Conservation (phyloP, 35 echinoderm and acorn worm species). For the Anneissia japonica region DNA sequence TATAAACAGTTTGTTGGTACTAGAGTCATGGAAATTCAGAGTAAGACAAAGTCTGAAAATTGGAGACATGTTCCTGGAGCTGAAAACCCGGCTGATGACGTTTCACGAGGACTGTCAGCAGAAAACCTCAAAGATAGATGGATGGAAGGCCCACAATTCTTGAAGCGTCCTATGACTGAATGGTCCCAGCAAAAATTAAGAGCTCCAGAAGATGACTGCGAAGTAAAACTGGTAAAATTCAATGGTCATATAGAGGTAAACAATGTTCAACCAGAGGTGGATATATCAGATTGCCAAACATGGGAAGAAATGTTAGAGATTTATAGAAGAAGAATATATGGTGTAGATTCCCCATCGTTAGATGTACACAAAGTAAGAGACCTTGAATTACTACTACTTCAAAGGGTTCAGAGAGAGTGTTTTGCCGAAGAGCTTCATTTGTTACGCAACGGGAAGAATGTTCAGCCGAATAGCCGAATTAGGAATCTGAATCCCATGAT, state of each 20-base stretch:
- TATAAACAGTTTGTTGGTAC: slow-evolving; percentile 19
- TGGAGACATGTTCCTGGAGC: slow-evolving; percentile 14
- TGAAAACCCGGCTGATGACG: slow-evolving; percentile 18
- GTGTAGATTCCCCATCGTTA: background rate
- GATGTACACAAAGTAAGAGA: background rate
- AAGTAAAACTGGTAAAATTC: background rate
- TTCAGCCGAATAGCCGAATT: background rate
- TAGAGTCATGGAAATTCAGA: slow-evolving; percentile 3
- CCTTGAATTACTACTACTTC: background rate
- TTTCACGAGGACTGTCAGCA: slow-evolving; percentile 11
- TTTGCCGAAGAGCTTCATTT: slow-evolving; percentile 5
- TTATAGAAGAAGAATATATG: background rate
- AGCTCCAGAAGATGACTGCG: background rate
- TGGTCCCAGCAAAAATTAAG: background rate
- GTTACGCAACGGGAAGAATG: background rate
- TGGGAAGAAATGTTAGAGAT: slow-evolving; percentile 3
- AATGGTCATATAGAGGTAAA: background rate
- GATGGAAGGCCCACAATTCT: slow-evolving; percentile 9
- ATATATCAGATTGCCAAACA: background rate
- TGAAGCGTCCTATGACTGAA: background rate
- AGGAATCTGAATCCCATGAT: slow-evolving; percentile 3
- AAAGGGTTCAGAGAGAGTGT: background rate
- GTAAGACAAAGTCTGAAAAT: background rate
- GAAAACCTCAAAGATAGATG: background rate
- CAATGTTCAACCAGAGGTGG: background rate